These are phyloP conservation scores for Latrodectus hesperus DNA, from an alignment of 2,888 invertebrate genomes.

Conservation along the genomic window DNA sequence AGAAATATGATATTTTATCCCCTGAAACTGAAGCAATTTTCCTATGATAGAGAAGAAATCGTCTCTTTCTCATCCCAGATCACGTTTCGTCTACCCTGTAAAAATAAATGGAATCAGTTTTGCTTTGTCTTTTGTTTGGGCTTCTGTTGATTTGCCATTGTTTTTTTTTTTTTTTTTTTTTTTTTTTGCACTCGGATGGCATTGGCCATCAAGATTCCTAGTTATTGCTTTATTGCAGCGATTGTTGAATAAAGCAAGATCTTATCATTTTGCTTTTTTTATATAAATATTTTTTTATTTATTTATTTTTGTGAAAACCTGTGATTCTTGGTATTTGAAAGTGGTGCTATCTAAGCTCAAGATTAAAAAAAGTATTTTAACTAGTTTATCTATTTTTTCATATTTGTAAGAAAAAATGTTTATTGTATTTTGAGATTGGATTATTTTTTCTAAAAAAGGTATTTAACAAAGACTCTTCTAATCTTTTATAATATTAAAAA, in stretches of 20 bases:
- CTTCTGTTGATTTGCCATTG: neutral
- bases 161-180: conserved; percentile 25
- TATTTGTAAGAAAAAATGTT: no score
- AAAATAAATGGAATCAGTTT: conserved; percentile 66
- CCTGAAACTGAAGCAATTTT: conserved; percentile 4
- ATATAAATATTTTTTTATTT: neutral
- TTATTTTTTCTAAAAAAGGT: no score
- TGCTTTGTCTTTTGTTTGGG: conserved; percentile 10
- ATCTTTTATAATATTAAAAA: no score
- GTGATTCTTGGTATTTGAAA: neutral
- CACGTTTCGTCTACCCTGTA: conserved; percentile 53
- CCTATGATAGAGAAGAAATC: conserved; percentile 11
- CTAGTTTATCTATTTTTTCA: no score
- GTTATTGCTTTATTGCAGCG: conserved; percentile 42
- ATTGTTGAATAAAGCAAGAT: conserved; percentile 51
- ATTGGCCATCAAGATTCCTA: conserved; percentile 45
- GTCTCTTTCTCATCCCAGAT: conserved; percentile 39
- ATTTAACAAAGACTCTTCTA: no score
- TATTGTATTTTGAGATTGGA: no score
- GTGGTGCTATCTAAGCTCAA: no score
- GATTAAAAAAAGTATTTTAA: no score
- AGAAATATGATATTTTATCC: conserved; percentile 33
- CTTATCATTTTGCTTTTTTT: conserved; percentile 1
- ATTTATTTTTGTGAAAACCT: neutral
- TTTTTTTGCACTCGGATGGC: conserved; percentile 11